Percentiles rank a stretch among this genome's conserved stretches.
These are phyloP conservation scores for Saccostrea cuccullata DNA, from an alignment of 1,140 invertebrate species.

Conservation along the genomic window DNA sequence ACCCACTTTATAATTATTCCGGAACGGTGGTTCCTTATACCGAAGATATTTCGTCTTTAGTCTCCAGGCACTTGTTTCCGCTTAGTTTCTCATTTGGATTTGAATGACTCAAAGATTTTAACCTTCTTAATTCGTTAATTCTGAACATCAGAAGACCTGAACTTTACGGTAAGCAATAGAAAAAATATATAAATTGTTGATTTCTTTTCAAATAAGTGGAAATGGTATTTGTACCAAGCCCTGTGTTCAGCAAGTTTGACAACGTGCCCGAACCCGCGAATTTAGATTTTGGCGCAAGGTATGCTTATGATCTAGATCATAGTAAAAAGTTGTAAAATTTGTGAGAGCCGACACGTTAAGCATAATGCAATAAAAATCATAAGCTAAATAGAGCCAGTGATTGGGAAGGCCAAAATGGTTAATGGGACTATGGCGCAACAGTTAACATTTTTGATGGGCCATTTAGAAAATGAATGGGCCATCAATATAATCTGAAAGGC, in stretches of 20 bases:
- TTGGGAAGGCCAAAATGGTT: no score
- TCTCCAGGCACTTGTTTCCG: background rate
- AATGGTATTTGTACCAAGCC: background rate
- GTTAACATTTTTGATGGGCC: no score
- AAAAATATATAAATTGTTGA: no score
- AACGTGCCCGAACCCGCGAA: constrained; percentile 23
- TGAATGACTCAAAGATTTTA: background rate
- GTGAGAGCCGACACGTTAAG: no score
- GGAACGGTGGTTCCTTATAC: background rate
- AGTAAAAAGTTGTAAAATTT: no score
- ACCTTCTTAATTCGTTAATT: background rate
- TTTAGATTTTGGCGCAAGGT: background rate
- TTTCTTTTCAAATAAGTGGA: background rate
- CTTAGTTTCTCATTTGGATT: background rate
- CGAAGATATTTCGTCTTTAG: background rate
- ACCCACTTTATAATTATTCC: background rate
- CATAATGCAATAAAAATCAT: no score
- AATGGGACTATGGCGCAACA: no score
- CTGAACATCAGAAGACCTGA: background rate
- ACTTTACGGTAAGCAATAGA: background rate
- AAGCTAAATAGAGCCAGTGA: no score
- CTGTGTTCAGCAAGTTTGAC: background rate
- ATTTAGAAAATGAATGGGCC: no score
- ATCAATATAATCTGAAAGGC: no score
- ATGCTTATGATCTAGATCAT: no score